These are phyloP conservation scores for Buphagus erythrorhynchus DNA, from an alignment of 2,797 vertebrate genomes.

Conservation along the genomic window DNA sequence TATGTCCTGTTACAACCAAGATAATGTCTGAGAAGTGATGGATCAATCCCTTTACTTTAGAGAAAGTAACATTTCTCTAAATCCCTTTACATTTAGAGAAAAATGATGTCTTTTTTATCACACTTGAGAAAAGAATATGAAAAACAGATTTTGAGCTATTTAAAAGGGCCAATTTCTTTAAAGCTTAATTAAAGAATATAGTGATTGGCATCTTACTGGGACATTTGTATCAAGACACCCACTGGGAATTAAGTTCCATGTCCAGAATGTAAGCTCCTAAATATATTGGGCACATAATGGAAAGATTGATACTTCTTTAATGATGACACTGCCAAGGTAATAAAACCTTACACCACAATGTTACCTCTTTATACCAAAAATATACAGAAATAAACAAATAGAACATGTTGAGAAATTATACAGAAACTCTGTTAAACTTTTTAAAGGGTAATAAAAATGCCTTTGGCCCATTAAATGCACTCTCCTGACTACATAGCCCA, in stretches of 20 bases:
- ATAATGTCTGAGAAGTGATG: background rate
- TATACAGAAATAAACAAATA: constrained; percentile 75
- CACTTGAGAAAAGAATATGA: background rate
- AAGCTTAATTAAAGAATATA: background rate
- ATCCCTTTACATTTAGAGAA: background rate
- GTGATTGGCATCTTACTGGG: background rate
- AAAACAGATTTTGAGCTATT: background rate
- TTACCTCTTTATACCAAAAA: constrained; percentile 67
- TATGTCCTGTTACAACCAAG: background rate
- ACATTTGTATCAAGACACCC: background rate
- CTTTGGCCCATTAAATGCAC: constrained; percentile 59
- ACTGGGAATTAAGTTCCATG: background rate
- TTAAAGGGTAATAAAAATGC: constrained; percentile 76
- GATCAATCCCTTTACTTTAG: background rate
- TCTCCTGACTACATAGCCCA: constrained; percentile 40
- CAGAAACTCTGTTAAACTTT: constrained; percentile 71
- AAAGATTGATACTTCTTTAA: constrained; percentile 3
- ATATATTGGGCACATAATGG: background rate
- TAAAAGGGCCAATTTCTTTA: background rate
- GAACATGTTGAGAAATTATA: constrained; percentile 68
- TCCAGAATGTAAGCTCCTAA: background rate
- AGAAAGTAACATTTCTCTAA: no score
- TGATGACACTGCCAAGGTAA: constrained; percentile 37
- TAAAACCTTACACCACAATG: constrained; percentile 61
- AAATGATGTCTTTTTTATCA: background rate